phyloP scores from a whole-genome alignment of 2,113 vertebrate genomes.

The Asarcornis scutulata region DNA sequence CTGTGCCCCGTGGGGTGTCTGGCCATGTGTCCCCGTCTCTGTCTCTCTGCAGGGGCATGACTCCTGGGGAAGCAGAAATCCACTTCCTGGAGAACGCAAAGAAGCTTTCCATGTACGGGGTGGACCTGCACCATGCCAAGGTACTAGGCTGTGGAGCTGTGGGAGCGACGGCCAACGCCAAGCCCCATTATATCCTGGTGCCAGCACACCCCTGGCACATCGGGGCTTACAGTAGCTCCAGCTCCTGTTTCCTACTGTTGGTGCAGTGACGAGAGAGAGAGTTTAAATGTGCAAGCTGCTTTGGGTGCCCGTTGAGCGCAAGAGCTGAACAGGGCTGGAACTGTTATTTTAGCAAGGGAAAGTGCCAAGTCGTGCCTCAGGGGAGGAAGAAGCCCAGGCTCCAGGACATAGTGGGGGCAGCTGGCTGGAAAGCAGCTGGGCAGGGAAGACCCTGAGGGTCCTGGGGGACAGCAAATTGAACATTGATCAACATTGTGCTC shows the following conservation, averaged over 20 bases:
- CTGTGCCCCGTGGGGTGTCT: accelerated
- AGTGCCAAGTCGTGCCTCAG: neutral
- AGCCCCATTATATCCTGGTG: neutral
- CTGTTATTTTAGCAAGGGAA: neutral
- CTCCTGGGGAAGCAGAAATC: constrained; percentile 95
- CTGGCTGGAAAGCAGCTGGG: neutral
- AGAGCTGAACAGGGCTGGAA: neutral
- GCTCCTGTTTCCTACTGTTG: neutral
- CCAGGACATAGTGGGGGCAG: neutral
- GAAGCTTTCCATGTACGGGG: constrained; percentile 99
- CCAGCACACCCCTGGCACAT: too few relatives aligned
- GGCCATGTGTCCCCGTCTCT: neutral
- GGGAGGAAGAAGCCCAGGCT: neutral
- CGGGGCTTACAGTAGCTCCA: neutral
- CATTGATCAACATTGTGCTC: neutral
- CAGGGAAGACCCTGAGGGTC: neutral
- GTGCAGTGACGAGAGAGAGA: neutral
- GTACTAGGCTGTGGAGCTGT: constrained; percentile 62
- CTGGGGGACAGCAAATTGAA: neutral
- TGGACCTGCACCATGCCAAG: constrained; percentile 98
- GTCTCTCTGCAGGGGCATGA: constrained; percentile 87
- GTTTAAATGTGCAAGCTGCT: too few relatives aligned
- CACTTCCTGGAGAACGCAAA: constrained; percentile 98
- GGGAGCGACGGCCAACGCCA: neutral
- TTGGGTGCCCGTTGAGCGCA: neutral